Conservation (phyloP, 2,888 invertebrate species). For the Caenorhabditis plicata region DNA sequence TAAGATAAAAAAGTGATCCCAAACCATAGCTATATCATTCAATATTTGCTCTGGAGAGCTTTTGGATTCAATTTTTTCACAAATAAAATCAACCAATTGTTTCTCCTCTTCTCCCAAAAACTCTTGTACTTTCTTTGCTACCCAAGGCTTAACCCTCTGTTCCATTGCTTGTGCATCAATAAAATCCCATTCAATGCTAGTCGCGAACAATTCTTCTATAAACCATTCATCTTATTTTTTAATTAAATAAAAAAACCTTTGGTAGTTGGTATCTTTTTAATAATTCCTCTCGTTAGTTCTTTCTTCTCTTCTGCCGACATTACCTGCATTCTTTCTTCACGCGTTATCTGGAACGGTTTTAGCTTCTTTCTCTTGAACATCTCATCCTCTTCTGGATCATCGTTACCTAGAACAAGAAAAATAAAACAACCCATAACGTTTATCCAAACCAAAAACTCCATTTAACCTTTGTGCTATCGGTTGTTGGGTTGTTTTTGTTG, state of each 20-base stretch:
- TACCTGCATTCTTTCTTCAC: conserved; percentile 58
- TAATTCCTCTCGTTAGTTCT: conserved; percentile 91
- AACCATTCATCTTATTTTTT: neutral
- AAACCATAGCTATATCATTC: conserved; percentile 96
- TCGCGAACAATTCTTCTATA: conserved; percentile 85
- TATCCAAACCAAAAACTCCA: conserved; percentile 50
- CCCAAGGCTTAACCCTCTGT: conserved; percentile 96
- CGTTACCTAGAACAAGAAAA: conserved; percentile 5
- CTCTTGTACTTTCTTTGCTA: conserved; percentile 98
- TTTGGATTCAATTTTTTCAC: conserved; percentile 91
- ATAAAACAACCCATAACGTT: neutral
- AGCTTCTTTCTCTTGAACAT: conserved; percentile 50
- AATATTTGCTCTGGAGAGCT: conserved; percentile 90
- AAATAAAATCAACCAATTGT: conserved; percentile 97
- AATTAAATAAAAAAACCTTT: conserved; percentile 69
- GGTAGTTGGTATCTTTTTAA: conserved; percentile 96
- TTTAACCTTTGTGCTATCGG: conserved; percentile 36
- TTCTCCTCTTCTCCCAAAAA: conserved; percentile 97
- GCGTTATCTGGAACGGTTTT: conserved; percentile 60
- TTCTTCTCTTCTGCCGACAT: conserved; percentile 79
- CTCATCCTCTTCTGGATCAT: conserved; percentile 58
- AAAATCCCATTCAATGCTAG: conserved; percentile 86
- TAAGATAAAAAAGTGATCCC: neutral
- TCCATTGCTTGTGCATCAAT: conserved; percentile 83
- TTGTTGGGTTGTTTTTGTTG: conserved; percentile 6